phyloP scores from a whole-genome alignment of 2,113 vertebrate genomes.

The Channa maculata region DNA sequence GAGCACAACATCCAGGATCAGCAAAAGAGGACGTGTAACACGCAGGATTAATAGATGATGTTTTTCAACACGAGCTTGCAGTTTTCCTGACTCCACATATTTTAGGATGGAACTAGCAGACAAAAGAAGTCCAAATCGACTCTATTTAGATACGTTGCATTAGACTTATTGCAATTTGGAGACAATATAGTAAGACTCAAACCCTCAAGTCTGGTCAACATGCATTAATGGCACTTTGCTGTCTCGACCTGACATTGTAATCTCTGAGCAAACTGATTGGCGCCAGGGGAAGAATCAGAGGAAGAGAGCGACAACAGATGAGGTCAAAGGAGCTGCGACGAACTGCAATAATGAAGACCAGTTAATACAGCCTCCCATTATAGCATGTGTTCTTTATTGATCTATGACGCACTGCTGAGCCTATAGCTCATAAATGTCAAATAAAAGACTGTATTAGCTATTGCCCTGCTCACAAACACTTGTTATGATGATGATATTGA shows the following conservation, averaged over 20 bases:
- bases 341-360: constrained; percentile 47
- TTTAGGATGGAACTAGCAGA: neutral
- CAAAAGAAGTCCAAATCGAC: neutral
- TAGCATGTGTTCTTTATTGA: constrained; percentile 6
- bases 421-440: neutral
- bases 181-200: constrained; percentile 32
- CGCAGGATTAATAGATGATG: too few relatives aligned
- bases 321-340: constrained; percentile 55
- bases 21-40: neutral
- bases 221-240: constrained; percentile 63
- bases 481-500: neutral
- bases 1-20: constrained; percentile 56
- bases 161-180: constrained; percentile 41
- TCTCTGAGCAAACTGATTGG: constrained; percentile 76
- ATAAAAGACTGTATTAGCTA: neutral
- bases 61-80: neutral
- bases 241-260: constrained; percentile 75
- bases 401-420: neutral
- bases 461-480: neutral
- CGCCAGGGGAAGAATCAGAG: constrained; percentile 69
- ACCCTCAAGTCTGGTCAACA: constrained; percentile 50
- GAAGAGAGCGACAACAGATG: constrained; percentile 43
- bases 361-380: constrained; percentile 26
- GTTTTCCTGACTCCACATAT: neutral
- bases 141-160: neutral